Evolutionary conservation across 2,888 invertebrate species (phyloP).

Genomic region (Heliconius erato): DNA sequence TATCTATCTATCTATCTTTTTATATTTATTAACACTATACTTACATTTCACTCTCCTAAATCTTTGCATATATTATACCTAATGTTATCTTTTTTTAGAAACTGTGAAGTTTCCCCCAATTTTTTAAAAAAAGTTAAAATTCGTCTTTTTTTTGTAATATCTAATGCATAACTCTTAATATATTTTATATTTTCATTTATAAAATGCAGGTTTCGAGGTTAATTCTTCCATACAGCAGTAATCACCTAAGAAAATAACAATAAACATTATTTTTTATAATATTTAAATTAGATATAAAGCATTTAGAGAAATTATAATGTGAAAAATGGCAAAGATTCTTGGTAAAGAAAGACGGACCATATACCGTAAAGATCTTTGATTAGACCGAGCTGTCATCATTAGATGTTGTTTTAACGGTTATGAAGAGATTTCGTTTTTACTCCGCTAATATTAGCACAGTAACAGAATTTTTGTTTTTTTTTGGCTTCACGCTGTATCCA

Average conservation of each 20-base stretch:
- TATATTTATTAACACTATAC: too few relatives aligned
- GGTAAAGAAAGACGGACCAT: constrained; percentile 33
- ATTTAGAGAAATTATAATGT: constrained; percentile 18
- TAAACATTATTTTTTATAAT: background rate
- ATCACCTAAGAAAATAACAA: background rate
- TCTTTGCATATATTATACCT: too few relatives aligned
- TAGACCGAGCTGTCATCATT: constrained; percentile 33
- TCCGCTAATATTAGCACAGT: constrained; percentile 8
- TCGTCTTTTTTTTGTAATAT: too few relatives aligned
- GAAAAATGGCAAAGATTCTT: constrained; percentile 28
- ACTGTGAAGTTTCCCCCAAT: too few relatives aligned
- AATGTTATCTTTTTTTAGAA: too few relatives aligned
- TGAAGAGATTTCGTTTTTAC: constrained; percentile 8
- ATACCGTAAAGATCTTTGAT: constrained; percentile 40
- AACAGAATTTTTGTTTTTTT: background rate
- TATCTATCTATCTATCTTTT: too few relatives aligned
- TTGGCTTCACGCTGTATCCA: background rate
- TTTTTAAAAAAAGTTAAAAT: too few relatives aligned
- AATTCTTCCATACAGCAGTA: background rate
- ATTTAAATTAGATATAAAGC: constrained; percentile 20
- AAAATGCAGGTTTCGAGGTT: background rate
- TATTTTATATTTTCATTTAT: background rate
- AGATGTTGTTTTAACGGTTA: constrained; percentile 22
- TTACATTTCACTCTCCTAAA: too few relatives aligned
- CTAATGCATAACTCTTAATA: background rate